Evolutionary conservation across 2,797 vertebrate genomes (phyloP), one percentile per base, ranked within the genome.

Genomic region (Pipistrellus kuhlii): DNA sequence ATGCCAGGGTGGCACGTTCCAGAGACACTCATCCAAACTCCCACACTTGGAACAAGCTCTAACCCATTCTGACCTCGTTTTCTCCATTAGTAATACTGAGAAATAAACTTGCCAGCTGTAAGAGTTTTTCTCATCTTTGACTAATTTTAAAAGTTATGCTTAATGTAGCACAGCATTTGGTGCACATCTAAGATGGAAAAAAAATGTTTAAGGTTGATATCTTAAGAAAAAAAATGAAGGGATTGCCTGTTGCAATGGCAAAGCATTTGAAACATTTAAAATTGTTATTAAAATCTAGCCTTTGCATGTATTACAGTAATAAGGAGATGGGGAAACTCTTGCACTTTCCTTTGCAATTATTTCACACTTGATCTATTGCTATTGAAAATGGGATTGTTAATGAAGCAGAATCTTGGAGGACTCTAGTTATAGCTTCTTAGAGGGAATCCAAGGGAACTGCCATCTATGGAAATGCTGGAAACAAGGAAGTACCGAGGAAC

Each of bases 201-300:
- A 80, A 80, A 64, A 53, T n/a, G 0, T 44, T 73, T 55, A 85
- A 66, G 32, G 1, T 75, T 17, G 20, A 4, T 20, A 6, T 73
- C 95, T 66, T 82, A 72, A 86, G 25, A 72, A 76, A 88, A 64
- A 64, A 64, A 88, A 68, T 78, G 46, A 69, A 84, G 23, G 13
- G 64, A 78, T 4, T 38, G 30, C 41, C 8, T 20, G 21, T 64
- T 81, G 71, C n/a, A 82, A 5, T 41, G 13, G 35, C 57, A 55
- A 85, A 85, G 41, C 57, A 68, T 53, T 51, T 35, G 21, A 81
- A 89, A 83, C 7, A 55, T 77, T 77, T 57, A 27, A 90, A 73
- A 82, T 44, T 51, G 35, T 73, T 48, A 48, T 35, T 64, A 51
- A 32, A 91, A n/a, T 62, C 41, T 82, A 88, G 25, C 6, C 14